These are phyloP conservation scores for Rhyacophila evoluta DNA, from an alignment of 2,888 invertebrate species.

Conservation along the genomic window DNA sequence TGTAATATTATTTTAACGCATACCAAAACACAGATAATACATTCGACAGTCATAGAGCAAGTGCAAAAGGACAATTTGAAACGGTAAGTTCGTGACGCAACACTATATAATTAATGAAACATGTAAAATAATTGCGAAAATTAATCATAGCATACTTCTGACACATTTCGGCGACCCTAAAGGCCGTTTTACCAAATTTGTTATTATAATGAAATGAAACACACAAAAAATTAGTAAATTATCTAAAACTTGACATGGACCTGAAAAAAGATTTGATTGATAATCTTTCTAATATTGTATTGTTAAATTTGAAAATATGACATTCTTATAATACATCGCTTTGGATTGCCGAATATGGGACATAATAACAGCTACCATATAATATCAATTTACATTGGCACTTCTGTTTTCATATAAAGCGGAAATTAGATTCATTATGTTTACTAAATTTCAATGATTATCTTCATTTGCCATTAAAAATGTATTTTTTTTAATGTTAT, in stretches of 20 bases:
- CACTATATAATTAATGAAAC: background rate
- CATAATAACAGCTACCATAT: background rate
- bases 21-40: too few relatives aligned
- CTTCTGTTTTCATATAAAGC: background rate
- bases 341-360: background rate
- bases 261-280: background rate
- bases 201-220: background rate
- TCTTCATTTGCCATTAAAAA: too few relatives aligned
- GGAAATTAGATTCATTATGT: too few relatives aligned
- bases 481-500: too few relatives aligned
- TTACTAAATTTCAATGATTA: too few relatives aligned
- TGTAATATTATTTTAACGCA: too few relatives aligned
- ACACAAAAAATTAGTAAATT: background rate
- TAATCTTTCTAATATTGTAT: background rate
- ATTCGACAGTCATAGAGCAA: too few relatives aligned
- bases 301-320: background rate
- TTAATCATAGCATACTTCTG: conserved; percentile 5
- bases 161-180: background rate
- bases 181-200: background rate
- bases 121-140: conserved; percentile 17
- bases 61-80: background rate
- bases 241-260: background rate
- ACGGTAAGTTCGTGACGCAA: background rate
- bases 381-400: background rate
- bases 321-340: background rate